Evolutionary conservation across 2,888 invertebrate species (phyloP), one percentile per base, ranked within the genome.

Genomic region (Crossocerus cetratus): DNA sequence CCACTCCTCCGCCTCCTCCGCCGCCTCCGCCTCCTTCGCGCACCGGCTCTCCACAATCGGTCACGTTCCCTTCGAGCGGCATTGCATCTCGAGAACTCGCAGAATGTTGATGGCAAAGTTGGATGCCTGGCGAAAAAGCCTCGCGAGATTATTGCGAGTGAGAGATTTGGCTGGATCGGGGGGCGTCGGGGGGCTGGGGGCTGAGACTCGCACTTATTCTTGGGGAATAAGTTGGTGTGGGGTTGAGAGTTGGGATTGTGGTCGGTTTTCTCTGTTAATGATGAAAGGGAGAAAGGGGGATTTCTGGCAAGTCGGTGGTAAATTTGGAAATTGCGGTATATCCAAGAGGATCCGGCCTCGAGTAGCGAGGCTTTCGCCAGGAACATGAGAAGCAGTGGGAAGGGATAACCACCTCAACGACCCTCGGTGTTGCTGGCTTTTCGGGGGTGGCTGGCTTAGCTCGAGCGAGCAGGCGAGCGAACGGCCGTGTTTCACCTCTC

Each of bases 361-460:
- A 44, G 77, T 62, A 45, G 72, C 82, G 55, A 66, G 71, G 67
- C 70, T 78, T 75, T 69, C 64, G 49, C 55, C 32, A 61, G 80
- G 32, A 32, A 69, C 76, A 61, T 54, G 60, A 22, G 18, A 49
- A 16, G 49, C 16, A 49, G 49, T 14, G 65, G 63, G 72, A 32
- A 65, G 78, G 74, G 69, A 77, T 80, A 83, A 83, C 81, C 77
- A 83, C 83, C 71, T 72, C 76, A 61, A 62, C 80, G 72, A 82
- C 82, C 76, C 82, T 82, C 81, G 59, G 66, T 44, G 66, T 74
- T 65, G 73, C 70, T 65, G 70, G 82, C 82, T 83, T 83, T 83
- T 84, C 77, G 78, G 83, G 83, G 81, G 78, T 83, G 83, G 83
- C 84, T 83, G 83, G 83, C 84, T 83, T 83, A 83, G 78, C 75